Base-by-base conservation (phyloP, 2,113 vertebrate species). In the Microtus ochrogaster region DNA sequence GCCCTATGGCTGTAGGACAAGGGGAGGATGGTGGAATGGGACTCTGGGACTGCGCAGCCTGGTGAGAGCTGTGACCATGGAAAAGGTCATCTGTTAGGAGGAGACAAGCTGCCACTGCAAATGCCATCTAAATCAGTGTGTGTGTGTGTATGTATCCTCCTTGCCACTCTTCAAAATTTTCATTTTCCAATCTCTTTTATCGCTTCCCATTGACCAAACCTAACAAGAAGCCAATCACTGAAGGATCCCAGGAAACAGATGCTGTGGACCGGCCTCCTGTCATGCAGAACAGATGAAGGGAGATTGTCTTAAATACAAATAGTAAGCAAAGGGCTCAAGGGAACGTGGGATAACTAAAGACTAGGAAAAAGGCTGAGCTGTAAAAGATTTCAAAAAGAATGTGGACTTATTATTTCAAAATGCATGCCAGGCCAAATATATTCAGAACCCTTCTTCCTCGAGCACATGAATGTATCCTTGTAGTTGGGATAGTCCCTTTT, bases 351-450 rank as follows among this genome's bases (percentile, higher is more conserved):
- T 16, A 86, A 66, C 82, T 79, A 65, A 9, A 8, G 79, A 90
- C 11, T 11, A 72, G 47, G 92, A 28, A 94, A 90, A 91, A 92
- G 1, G 61, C 8, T 65, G 61, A 91, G 49, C 49, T 93, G 65
- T n/a, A 90, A 28, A 96, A 41, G 22, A 63, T 44, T 89, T 95
- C 28, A 85, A 81, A 91, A 91, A 30, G 30, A 91, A 91, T 70
- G 24, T 33, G 41, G 39, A 74, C 55, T 94, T 77, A 82, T 41
- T 58, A 93, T 81, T 91, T 95, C 36, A 82, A 63, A 95, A 70
- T 82, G 21, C 21, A 39, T 95, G 49, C 5, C 10, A 14, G n/a
- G 11, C 65, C 82, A 84, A 68, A 79, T 94, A 68, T 94, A 44
- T 73, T 72, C 90, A 83, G 39, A 26, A 4, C 7, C 6, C 26